Base-by-base conservation (phyloP, 2,113 vertebrate genomes). In the Capricornis sumatraensis region DNA sequence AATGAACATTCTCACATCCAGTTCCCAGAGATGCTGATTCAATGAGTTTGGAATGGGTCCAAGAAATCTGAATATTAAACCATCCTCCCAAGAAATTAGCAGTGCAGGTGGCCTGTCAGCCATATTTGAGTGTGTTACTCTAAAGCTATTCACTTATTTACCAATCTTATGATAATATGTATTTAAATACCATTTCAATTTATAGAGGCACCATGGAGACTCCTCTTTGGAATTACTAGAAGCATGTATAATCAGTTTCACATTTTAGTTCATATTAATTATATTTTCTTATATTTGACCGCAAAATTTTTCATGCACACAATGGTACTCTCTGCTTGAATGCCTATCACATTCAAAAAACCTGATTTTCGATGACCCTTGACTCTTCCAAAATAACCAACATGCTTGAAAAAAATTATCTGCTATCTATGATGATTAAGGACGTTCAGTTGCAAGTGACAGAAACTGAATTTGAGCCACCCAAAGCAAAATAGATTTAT, bases 251-350 rank as follows among this genome's bases (percentile, higher is more conserved):
- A 58, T 91, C 21, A 76, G 7, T 62, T 90, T 87, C 14, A n/a
- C 27, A 81, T 91, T 97, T 93, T 86, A 19, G 28, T 67, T 95
- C 78, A n/a, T 84, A 64, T 28, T 91, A 50, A 87, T 57, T 96
- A 23, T 67, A 87, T 78, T 58, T 85, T 45, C 89, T 55, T 91
- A 67, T 33, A 58, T 58, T 95, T 94, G 43, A 55, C 17, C 21
- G 0, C 16, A 95, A 93, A 67, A 62, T 47, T 71, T 30, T 93
- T 93, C 74, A 55, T 58, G 43, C 2, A 92, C n/a, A 94, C 71
- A 96, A 45, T 88, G 50, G 16, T 87, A 79, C 67, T 95, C 62
- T 88, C 33, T 67, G 43, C 30, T 94, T 94, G 15, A 84, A 82
- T 52, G 5, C 28, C 27, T 92, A 14, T 79, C 23, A 79, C 79